These are phyloP conservation scores for Drosophila gunungcola DNA, from an alignment of 1,140 invertebrate species.

Conservation along the genomic window DNA sequence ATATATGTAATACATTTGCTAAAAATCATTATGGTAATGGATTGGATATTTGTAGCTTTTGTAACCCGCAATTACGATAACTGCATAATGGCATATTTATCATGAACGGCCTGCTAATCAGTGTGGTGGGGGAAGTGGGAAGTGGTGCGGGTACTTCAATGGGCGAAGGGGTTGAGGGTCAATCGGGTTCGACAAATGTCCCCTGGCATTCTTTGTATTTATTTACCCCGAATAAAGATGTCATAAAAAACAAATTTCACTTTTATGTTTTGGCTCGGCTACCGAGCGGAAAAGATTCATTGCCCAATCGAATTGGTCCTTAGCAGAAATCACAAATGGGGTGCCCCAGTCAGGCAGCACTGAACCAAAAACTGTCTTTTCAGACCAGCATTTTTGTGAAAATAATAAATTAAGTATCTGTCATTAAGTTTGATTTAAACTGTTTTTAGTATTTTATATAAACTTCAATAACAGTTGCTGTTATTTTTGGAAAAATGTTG, in stretches of 20 bases:
- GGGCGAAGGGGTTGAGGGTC: slow-evolving; percentile 3
- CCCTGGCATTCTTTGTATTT: slow-evolving; percentile 75
- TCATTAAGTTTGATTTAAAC: no score
- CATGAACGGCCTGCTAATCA: slow-evolving; percentile 75
- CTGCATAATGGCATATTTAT: slow-evolving; percentile 75
- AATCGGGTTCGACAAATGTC: slow-evolving; percentile 47
- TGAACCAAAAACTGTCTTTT: background rate
- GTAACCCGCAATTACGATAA: slow-evolving; percentile 65
- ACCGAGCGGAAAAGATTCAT: slow-evolving; percentile 75
- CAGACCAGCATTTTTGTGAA: no score
- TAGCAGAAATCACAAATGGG: slow-evolving; percentile 28
- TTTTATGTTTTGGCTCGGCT: slow-evolving; percentile 73
- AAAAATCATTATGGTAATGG: slow-evolving; percentile 24
- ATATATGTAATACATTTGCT: slow-evolving; percentile 10
- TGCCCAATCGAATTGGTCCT: slow-evolving; percentile 69
- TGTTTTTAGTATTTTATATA: no score
- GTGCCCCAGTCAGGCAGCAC: slow-evolving; percentile 9
- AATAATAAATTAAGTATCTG: no score
- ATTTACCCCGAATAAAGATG: slow-evolving; percentile 79
- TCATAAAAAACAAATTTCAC: slow-evolving; percentile 83
- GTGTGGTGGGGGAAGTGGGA: background rate
- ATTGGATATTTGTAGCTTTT: slow-evolving; percentile 23
- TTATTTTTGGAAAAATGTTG: no score
- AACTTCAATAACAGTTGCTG: no score
- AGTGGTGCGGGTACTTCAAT: background rate